phyloP scores from a whole-genome alignment of 2,797 vertebrate genomes.

The Paedocypris micromegethes region DNA sequence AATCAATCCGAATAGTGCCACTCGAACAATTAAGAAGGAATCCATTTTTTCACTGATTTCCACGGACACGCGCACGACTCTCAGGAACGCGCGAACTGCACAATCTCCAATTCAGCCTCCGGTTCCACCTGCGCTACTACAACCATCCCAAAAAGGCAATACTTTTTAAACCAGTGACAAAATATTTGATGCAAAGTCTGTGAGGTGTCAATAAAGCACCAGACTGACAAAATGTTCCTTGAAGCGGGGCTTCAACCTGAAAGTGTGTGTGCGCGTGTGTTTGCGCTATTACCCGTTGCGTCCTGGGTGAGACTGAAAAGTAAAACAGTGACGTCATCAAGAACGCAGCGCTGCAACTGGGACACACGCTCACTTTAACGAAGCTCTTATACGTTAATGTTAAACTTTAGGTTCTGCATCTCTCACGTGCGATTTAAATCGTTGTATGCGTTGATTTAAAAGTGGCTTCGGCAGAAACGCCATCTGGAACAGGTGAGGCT shows the following conservation, averaged over 20 bases:
- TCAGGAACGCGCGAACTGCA: not conserved
- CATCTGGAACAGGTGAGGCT: conserved; percentile 33
- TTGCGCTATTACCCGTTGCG: not conserved
- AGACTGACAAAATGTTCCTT: not conserved
- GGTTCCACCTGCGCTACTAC: not conserved
- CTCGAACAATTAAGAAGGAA: conserved; percentile 7
- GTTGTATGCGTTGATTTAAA: conserved; percentile 21
- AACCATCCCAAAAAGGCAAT: conserved; percentile 6
- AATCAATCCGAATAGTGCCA: conserved; percentile 21
- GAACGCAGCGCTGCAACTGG: not conserved
- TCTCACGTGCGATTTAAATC: conserved; percentile 9
- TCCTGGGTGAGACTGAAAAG: not conserved
- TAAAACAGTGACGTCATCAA: conserved; percentile 7
- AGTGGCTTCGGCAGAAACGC: not conserved
- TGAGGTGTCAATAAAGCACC: not conserved
- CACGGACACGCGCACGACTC: not conserved
- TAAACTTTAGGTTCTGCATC: conserved; percentile 7
- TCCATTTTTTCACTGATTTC: conserved; percentile 10
- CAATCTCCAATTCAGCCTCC: not conserved
- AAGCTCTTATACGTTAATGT: conserved; percentile 18
- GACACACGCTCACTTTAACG: not conserved
- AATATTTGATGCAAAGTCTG: not conserved
- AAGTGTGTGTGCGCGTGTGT: not conserved
- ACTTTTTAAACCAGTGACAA: not conserved
- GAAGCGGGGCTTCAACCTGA: not conserved